These are phyloP conservation scores for Syrrhaptes paradoxus DNA, from an alignment of 2,113 vertebrate genomes.

Conservation along the genomic window DNA sequence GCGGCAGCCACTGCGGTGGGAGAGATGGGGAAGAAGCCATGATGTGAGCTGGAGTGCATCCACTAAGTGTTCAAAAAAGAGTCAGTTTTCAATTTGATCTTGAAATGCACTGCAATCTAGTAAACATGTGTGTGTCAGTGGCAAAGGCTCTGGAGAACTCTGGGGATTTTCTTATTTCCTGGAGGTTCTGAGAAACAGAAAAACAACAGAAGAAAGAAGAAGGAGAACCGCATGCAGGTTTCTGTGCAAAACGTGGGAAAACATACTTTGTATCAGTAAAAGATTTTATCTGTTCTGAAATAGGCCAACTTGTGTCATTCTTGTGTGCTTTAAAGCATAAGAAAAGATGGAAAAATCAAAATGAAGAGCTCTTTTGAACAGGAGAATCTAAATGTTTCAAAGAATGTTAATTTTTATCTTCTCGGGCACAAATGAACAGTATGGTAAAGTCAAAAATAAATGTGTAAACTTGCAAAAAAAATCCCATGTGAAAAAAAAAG, in stretches of 20 bases:
- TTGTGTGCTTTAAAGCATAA: conserved; percentile 13
- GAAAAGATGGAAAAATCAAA: not conserved
- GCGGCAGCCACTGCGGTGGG: not conserved
- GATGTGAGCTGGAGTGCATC: not conserved
- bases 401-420: conserved; percentile 13
- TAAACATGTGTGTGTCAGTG: not conserved
- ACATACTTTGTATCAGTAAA: not conserved
- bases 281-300: not conserved
- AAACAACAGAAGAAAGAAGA: not conserved
- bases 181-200: not conserved
- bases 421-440: not conserved
- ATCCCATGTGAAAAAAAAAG: not conserved
- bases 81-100: not conserved
- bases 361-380: not conserved
- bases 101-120: conserved; percentile 11
- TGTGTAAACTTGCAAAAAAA: conserved; percentile 30
- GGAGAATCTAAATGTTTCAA: not conserved
- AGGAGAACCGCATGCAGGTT: not conserved
- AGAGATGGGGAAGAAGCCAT: not conserved
- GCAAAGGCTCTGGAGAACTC: not conserved
- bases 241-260: not conserved
- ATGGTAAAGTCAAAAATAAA: conserved; percentile 9
- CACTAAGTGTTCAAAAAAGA: not conserved
- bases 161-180: conserved; percentile 5
- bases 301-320: not conserved